Percentiles rank a stretch among this genome's conserved stretches.
phyloP scores from a whole-genome alignment of 2,888 invertebrate species.

The Caenorhabditis sp. region DNA sequence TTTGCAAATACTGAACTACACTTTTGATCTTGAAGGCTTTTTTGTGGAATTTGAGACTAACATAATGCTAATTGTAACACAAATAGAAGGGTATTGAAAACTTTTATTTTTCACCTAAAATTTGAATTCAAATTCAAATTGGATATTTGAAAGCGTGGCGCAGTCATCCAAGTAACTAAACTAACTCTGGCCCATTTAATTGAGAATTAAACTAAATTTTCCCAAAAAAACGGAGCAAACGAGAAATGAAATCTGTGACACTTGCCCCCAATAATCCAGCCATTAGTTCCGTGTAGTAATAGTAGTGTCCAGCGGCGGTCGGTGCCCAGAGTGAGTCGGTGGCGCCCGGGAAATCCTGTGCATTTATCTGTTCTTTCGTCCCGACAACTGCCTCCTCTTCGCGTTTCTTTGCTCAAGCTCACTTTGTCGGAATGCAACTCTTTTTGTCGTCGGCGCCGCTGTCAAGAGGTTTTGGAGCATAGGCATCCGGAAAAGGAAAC shows the following conservation, averaged over 20 bases:
- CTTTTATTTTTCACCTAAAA: too few relatives aligned
- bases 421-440: conserved; percentile 7
- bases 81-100: too few relatives aligned
- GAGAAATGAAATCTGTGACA: background rate
- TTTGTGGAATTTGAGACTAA: too few relatives aligned
- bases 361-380: conserved; percentile 27
- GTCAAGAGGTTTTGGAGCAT: background rate
- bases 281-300: conserved; percentile 11
- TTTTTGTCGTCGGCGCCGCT: background rate
- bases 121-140: too few relatives aligned
- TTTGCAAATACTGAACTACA: conserved; percentile 3
- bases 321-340: too few relatives aligned
- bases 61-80: too few relatives aligned
- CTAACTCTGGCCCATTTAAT: too few relatives aligned
- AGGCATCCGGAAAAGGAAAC: background rate
- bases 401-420: conserved; percentile 28
- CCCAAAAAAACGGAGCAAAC: background rate
- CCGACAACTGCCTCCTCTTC: conserved; percentile 17
- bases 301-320: conserved; percentile 22
- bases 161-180: too few relatives aligned
- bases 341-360: background rate
- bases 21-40: background rate
- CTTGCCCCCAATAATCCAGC: conserved; percentile 2
- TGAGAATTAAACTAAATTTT: too few relatives aligned
- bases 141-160: too few relatives aligned